Evolutionary conservation across 2,888 invertebrate genomes (phyloP).

Genomic region (Andricus quercusramuli): DNA sequence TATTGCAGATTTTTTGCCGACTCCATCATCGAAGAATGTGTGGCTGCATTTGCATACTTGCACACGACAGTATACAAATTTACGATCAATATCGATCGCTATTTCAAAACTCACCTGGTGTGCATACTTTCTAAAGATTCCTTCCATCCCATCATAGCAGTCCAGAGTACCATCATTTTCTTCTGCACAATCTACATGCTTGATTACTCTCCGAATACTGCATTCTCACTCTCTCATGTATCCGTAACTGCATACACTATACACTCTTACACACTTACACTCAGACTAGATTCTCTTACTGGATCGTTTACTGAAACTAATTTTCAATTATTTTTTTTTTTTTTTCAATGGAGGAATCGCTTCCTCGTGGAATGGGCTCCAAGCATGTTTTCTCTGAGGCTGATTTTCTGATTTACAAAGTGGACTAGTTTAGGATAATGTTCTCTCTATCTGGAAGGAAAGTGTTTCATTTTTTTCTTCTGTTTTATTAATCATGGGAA

Average conservation of each 20-base stretch:
- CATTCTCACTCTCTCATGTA: conserved; percentile 23
- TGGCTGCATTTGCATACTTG: conserved; percentile 25
- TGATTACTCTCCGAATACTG: conserved; percentile 38
- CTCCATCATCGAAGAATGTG: conserved; percentile 20
- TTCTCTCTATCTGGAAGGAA: too few species aligned
- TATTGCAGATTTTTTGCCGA: conserved; percentile 13
- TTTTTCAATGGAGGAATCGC: neutral
- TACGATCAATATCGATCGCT: conserved; percentile 42
- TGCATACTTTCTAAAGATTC: conserved; percentile 40
- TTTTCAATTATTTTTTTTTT: conserved; percentile 1
- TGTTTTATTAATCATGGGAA: too few species aligned
- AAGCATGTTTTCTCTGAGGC: neutral
- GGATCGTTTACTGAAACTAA: conserved; percentile 13
- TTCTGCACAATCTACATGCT: conserved; percentile 38
- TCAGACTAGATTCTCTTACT: conserved; percentile 26
- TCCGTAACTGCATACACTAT: neutral
- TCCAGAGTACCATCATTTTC: conserved; percentile 14
- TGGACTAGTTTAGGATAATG: too few species aligned
- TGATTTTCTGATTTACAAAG: neutral
- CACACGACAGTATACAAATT: conserved; percentile 18
- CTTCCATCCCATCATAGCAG: conserved; percentile 22
- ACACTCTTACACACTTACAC: neutral
- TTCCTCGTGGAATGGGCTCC: neutral
- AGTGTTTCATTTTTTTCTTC: too few species aligned
- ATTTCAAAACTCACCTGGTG: conserved; percentile 32